Base-by-base conservation (phyloP, 1,140 invertebrate genomes). In the Drosophila bifasciata region DNA sequence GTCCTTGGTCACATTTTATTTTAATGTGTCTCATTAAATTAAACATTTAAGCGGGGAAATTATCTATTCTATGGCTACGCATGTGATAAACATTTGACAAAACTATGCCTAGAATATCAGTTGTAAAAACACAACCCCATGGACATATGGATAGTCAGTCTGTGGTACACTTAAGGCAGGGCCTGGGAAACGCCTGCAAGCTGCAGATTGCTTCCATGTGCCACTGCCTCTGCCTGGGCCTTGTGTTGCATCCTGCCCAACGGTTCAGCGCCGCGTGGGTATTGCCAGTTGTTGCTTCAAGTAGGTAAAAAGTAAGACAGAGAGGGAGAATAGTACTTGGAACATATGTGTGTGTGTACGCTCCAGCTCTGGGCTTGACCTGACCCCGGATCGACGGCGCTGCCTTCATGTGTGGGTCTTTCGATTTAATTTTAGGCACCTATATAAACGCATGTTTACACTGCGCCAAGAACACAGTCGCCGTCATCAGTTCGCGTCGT, bases 371-470 rank as follows among this genome's bases (percentile, higher is more conserved):
- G 78, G 73, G 79, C 83, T 86, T 86, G 83, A 86, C 83, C 84
- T 79, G 84, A 80, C 73, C 57, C 73, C 58, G 59, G 71, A 32
- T 64, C 70, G 53, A 63, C 60, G 46, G 59, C 64, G 64, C 57
- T 73, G 81, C 52, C 83, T 76, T 89, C 84, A 89, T 89, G 84
- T 89, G 84, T 89, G 84, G 85, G 84, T 89, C 84, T 72, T 52
- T 16, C 25, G 58, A 62, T 85, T 84, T 79, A 89, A 86, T 66
- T 81, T 81, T 89, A 85, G 77, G 83, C 76, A 76, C 74, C 76
- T 89, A 89, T 89, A 89, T 89, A 89, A 89, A 79, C 70, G 57
- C 79, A 46, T 89, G 86, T 90, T 89, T 89, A 76, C 78, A 81
- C 70, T 72, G 77, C 71, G 68, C 59, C 49, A 50, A 67, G 80